phyloP scores from a whole-genome alignment of 2,113 vertebrate species.

The Miniopterus natalensis region DNA sequence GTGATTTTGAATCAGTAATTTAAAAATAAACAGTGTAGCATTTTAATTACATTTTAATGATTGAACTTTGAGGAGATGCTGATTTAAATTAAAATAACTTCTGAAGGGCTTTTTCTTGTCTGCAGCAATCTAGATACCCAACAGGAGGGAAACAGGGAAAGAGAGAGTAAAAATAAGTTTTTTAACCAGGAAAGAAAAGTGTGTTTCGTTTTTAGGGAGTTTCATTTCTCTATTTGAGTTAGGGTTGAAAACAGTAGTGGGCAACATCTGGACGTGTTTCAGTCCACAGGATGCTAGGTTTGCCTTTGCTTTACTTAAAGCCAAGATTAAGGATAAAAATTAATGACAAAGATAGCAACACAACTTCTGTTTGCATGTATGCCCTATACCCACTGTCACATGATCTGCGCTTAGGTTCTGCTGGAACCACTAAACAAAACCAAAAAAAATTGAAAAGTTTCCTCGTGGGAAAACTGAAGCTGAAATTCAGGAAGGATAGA shows the following conservation, averaged over 20 bases:
- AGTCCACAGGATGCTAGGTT: background rate
- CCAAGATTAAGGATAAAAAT: background rate
- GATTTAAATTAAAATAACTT: slow-evolving; percentile 53
- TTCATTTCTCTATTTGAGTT: background rate
- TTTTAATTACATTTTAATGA: slow-evolving; percentile 62
- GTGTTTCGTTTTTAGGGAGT: background rate
- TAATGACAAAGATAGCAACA: background rate
- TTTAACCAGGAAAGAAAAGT: background rate
- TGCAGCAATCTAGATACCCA: background rate
- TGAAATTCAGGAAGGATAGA: background rate
- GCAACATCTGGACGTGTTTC: background rate
- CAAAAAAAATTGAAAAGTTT: background rate
- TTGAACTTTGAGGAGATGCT: background rate
- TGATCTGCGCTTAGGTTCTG: background rate
- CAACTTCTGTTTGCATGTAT: background rate
- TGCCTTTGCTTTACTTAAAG: background rate
- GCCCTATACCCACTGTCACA: background rate
- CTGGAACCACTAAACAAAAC: background rate
- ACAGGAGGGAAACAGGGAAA: background rate
- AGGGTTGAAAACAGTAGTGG: background rate
- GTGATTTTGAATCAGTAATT: slow-evolving; percentile 37
- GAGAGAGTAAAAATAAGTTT: background rate
- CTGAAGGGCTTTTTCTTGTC: background rate
- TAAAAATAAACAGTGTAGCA: slow-evolving; percentile 48
- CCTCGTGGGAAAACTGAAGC: background rate